These are phyloP conservation scores for Barypeithes pellucidus DNA, from an alignment of 2,888 invertebrate species.

Conservation along the genomic window DNA sequence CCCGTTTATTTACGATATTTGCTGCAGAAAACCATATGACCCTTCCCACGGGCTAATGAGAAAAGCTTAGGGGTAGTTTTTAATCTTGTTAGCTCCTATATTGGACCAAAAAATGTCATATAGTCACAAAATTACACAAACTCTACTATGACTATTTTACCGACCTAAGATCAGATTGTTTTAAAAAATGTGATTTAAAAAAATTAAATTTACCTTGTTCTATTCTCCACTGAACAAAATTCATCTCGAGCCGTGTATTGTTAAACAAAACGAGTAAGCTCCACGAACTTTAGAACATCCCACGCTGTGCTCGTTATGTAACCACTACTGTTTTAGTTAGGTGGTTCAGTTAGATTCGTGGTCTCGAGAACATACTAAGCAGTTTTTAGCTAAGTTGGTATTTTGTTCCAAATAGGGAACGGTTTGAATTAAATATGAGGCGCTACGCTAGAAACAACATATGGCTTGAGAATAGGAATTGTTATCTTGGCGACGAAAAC, in stretches of 20 bases:
- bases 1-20: conserved; percentile 25
- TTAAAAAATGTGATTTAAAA: not conserved
- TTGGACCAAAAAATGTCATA: no score
- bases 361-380: conserved; percentile 3
- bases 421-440: not conserved
- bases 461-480: not conserved
- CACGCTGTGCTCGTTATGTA: conserved; percentile 19
- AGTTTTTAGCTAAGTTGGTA: not conserved
- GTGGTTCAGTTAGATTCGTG: conserved; percentile 16
- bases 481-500: not conserved
- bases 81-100: not conserved
- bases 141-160: not conserved
- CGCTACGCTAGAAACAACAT: not conserved
- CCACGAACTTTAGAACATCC: conserved; percentile 8
- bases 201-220: conserved; percentile 17
- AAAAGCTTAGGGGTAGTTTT: conserved; percentile 11
- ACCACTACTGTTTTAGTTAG: conserved; percentile 21
- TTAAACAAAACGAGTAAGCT: conserved; percentile 21
- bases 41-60: conserved; percentile 26
- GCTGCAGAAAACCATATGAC: conserved; percentile 29
- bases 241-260: conserved; percentile 16
- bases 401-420: conserved; percentile 4
- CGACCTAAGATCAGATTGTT: not conserved
- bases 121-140: no score
- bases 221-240: conserved; percentile 10